Evolutionary conservation across 2,113 vertebrate species (phyloP), one percentile per base, ranked within the genome.

Genomic region (Carlito syrichta): DNA sequence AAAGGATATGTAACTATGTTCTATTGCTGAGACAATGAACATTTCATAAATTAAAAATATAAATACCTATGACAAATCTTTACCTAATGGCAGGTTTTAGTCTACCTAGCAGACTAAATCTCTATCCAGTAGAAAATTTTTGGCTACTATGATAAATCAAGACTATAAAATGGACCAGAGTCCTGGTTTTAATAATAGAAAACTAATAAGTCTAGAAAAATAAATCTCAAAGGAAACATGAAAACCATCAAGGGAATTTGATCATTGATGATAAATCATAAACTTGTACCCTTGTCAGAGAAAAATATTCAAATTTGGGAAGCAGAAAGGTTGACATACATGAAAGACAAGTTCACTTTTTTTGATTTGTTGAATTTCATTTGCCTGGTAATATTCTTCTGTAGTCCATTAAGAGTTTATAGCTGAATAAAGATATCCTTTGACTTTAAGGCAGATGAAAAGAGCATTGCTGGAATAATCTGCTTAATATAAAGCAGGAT

Each of bases 1-100:
- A 68, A 56, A 92, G 56, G n/a, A 73, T 22, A 78, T n/a, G 0
- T 11, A 90, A 32, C 9, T 45, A 52, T 50, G n/a, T 12, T 76
- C 68, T 56, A 6, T 23, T 25, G 6, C 38, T 74, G 1, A 45
- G 13, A 43, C 6, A 82, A 43, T 81, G n/a, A 79, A 45, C 3
- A 69, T 54, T 62, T 32, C 27, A 78, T 54, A 62, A 62, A 78
- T 71, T 92, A 30, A 19, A 73, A 94, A 73, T 85, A 79, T 35
- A 54, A 92, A 82, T 56, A 9, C n/a, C n/a, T n/a, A 48, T 48
- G 48, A 2, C 35, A 69, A 77, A 52, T 30, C 81, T 76, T 74
- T 32, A 89, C 5, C 62, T 27, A n/a, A 23, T 45, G 5, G n/a
- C 17, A 69, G 13, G 1, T 35, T 68, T 32, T 58, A 68, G 25